Evolutionary conservation across 2,113 vertebrate species (phyloP).

Genomic region (Ciconia stormi): DNA sequence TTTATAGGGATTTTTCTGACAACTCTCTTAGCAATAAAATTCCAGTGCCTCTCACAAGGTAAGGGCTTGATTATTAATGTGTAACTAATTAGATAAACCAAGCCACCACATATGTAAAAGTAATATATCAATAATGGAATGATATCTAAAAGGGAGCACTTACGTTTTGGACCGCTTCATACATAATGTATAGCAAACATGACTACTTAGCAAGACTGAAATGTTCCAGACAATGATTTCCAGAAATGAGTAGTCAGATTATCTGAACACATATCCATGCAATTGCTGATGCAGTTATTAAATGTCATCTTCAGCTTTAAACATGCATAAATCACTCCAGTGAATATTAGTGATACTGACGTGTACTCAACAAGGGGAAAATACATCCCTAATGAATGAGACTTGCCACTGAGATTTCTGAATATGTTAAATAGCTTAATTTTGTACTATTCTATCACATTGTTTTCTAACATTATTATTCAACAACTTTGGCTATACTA

Average conservation of each 20-base stretch:
- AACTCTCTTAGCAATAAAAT: neutral
- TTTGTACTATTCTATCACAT: neutral
- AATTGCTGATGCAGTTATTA: neutral
- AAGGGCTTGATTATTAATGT: neutral
- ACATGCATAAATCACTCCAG: neutral
- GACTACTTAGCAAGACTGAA: neutral
- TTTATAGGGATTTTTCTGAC: neutral
- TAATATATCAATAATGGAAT: neutral
- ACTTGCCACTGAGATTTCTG: neutral
- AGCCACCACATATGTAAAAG: neutral
- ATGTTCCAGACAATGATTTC: neutral
- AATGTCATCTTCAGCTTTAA: conserved; percentile 1
- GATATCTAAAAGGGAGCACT: neutral
- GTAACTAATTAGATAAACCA: neutral
- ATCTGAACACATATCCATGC: neutral
- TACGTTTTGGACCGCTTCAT: neutral
- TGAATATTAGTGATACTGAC: neutral
- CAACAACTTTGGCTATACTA: neutral
- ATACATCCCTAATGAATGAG: neutral
- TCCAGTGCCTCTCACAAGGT: neutral
- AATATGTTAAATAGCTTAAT: neutral
- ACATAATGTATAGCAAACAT: neutral
- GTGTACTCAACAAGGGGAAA: neutral
- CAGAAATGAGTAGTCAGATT: neutral
- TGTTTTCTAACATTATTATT: neutral